Base-by-base conservation (phyloP, 2,797 vertebrate species). In the Graptemys geographica region DNA sequence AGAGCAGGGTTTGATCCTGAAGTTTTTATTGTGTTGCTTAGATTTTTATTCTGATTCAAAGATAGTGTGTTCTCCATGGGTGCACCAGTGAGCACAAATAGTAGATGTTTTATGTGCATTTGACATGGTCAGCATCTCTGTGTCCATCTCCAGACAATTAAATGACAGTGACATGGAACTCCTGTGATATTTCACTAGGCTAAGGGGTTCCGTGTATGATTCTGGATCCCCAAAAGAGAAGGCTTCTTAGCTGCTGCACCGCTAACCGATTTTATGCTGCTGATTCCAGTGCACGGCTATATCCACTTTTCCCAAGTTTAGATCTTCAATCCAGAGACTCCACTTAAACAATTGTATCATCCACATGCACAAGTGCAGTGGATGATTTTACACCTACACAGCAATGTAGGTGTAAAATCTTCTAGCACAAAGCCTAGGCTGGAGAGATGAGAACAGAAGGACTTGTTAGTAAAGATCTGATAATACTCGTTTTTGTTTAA, bases 281-380 rank as follows among this genome's bases (percentile, higher is more conserved):
- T 62, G 56, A 51, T 90, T 31, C 33, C 69, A 31, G 33, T 83
- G 52, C 86, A 37, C 47, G 88, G 51, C 81, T 49, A 56, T 2
- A 4, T 44, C 1, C 86, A 81, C 4, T 16, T 86, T 1, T 23
- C 86, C 52, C 69, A 9, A 89, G 23, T 86, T 94, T 56, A 81
- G 83, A 16, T 28, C 47, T 65, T 69, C 11, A 23, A 3, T 79
- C 92, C 44, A 4, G 16, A 89, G 79, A 84, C 76, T 21, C 86
- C 1, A 0, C 74, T 49, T 31, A 28, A 55, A 55, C 88, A 55
- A 49, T 19, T 84, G n/a, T 52, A 18, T 49, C 69, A 81, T 49
- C n/a, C 69, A 65, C 0, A 0, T 12, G 3, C 3, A 8, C 11
- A 18, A 55, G 79, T 81, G 28, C 41, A 49, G 5, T 62, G 65